Conservation (phyloP, 1,140 invertebrate genomes). For the Alviniconcha marisindica region DNA sequence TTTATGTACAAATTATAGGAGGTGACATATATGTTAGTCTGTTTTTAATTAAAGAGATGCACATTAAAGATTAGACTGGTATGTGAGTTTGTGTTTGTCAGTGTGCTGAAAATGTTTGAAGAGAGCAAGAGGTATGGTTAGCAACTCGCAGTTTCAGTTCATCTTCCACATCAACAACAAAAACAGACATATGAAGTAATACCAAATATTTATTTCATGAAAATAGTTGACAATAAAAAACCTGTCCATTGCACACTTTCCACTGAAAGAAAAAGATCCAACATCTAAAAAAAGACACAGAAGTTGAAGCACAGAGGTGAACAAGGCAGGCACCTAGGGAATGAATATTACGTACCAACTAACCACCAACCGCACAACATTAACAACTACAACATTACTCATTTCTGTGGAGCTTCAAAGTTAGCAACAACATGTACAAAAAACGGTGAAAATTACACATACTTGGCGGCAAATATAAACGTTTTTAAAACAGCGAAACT, state of each 20-base stretch:
- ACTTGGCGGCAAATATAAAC: not conserved
- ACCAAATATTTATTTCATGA: conserved; percentile 42
- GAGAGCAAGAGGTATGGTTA: too few relatives aligned
- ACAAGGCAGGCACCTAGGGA: conserved; percentile 18
- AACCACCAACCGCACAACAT: not conserved
- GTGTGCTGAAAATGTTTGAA: too few relatives aligned
- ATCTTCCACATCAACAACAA: not conserved
- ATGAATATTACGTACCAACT: too few relatives aligned
- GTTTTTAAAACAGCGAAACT: not conserved
- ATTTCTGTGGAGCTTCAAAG: not conserved
- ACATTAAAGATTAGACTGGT: too few relatives aligned
- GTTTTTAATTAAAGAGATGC: too few relatives aligned
- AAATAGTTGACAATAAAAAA: conserved; percentile 43
- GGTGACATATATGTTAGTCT: too few relatives aligned
- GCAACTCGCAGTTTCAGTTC: too few relatives aligned
- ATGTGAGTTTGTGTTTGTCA: too few relatives aligned
- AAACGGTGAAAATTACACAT: too few relatives aligned
- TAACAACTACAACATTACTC: conserved; percentile 6
- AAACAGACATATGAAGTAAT: not conserved
- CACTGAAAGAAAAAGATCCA: conserved; percentile 3
- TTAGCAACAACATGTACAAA: too few relatives aligned
- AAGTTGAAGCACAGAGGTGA: conserved; percentile 13
- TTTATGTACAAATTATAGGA: too few relatives aligned
- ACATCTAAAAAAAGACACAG: not conserved
- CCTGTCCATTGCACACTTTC: conserved; percentile 32